Conservation (phyloP, 2,113 vertebrate genomes). For the Megalops atlanticus region DNA sequence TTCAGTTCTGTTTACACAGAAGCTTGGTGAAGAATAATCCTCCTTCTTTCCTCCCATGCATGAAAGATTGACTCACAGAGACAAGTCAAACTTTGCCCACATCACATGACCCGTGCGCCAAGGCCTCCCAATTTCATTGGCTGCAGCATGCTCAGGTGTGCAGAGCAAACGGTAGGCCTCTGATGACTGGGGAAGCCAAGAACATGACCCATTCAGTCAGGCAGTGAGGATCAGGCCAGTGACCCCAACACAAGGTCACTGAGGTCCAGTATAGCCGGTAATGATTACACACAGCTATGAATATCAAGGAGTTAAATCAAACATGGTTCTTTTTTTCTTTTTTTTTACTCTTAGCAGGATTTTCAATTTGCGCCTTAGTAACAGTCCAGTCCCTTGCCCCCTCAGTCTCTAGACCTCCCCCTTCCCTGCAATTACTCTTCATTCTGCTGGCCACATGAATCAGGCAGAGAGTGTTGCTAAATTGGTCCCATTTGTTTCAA, state of each 20-base stretch:
- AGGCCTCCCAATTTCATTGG: not conserved
- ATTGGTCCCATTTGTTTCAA: constrained; percentile 52
- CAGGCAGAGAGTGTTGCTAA: constrained; percentile 19
- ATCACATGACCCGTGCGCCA: not conserved
- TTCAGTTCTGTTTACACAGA: not conserved
- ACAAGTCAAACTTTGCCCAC: no score
- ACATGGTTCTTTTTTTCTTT: no score
- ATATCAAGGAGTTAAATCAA: constrained; percentile 23
- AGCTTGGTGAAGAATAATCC: no score
- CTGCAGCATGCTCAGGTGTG: not conserved
- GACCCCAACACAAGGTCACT: not conserved
- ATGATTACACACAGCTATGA: not conserved
- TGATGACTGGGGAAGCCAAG: not conserved
- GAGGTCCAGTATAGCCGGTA: not conserved
- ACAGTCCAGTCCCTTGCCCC: constrained; percentile 29
- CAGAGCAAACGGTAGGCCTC: not conserved
- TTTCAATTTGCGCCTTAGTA: constrained; percentile 39
- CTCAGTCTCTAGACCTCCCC: not conserved
- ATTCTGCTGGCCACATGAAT: constrained; percentile 3
- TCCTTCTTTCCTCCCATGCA: not conserved
- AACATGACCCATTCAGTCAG: not conserved
- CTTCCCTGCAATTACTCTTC: constrained; percentile 5
- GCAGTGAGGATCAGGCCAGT: not conserved
- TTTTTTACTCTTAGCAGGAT: constrained; percentile 22
- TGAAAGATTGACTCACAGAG: not conserved